A percentile compares a stretch with the other conserved stretches of the same genome.
These are phyloP conservation scores for Spatulosminthurus flaviceps DNA, from an alignment of 2,888 invertebrate species.

Conservation along the genomic window DNA sequence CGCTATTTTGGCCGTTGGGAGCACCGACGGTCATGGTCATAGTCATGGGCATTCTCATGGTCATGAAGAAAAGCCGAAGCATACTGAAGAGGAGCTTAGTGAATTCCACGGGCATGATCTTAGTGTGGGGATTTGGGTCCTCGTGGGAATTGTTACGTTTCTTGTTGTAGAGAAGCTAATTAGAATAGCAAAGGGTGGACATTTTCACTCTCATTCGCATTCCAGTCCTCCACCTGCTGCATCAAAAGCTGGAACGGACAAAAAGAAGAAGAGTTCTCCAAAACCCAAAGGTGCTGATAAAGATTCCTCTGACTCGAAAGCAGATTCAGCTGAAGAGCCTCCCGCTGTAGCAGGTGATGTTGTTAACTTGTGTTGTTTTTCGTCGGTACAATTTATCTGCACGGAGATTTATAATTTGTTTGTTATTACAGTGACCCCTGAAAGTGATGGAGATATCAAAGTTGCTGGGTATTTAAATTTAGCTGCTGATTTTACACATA, in stretches of 20 bases:
- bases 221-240: conserved; percentile 24
- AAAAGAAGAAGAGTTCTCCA: conserved; percentile 38
- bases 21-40: conserved; percentile 65
- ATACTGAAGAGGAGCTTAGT: conserved; percentile 64
- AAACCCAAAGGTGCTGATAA: conserved; percentile 15
- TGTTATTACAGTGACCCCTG: conserved; percentile 34
- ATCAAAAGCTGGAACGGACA: conserved; percentile 52
- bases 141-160: conserved; percentile 92
- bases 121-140: conserved; percentile 92
- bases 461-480: conserved; percentile 95
- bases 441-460: conserved; percentile 71
- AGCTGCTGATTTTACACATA: conserved; percentile 98
- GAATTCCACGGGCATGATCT: conserved; percentile 77
- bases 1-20: conserved; percentile 73
- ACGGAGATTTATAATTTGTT: too few relatives aligned
- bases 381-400: too few relatives aligned
- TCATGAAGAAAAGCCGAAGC: conserved; percentile 64
- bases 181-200: conserved; percentile 83
- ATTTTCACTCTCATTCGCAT: conserved; percentile 76
- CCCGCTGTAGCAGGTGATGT: background rate
- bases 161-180: conserved; percentile 93
- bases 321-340: background rate
- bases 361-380: background rate
- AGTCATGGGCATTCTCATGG: conserved; percentile 68
- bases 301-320: background rate